Evolutionary conservation across 1,140 invertebrate species (phyloP), one percentile per base, ranked within the genome.

Genomic region (Acyrthosiphon pisum): DNA sequence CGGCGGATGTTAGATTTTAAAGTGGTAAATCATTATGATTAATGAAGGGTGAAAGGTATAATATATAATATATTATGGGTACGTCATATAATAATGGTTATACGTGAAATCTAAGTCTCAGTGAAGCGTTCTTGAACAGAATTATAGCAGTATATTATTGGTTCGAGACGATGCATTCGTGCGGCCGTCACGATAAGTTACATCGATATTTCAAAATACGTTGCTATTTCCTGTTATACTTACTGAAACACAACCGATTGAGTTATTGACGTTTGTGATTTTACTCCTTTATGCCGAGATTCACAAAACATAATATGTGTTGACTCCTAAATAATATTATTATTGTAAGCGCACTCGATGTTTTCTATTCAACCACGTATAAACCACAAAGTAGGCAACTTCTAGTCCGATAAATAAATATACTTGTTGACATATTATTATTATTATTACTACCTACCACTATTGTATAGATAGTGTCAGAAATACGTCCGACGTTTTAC

Each of bases 1-100:
- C 22, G 26, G 30, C 48, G 35, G 48, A 37, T 35, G 26, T 44
- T 87, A 35, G 20, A 35, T 87, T 87, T 87, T 48, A 48, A n/a
- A n/a, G 44, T n/a, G 30, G 46, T 35, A 87, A 87, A 48, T 87
- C n/a, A 35, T 35, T n/a, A 87, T 87, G 86, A 87, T 50, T 87
- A 46, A 87, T 87, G 44, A 22, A 76, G 30, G 60, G 60, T 14
- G 14, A 76, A 53, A 76, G 30, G 30, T 76, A n/a, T 14, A 68
- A 30, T 56, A 26, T 76, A 46, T 46, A 86, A 8, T 30, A 48
- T 20, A n/a, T 83, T 20, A 48, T 87, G n/a, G 3, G 30, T n/a
- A 68, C 11, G 60, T 18, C 60, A n/a, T 76, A 76, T 76, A 76
- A n/a, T 76, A 76, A 48, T 87, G 20, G 30, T 11, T 46, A 35